phyloP scores from a whole-genome alignment of 1,140 invertebrate species.

The Drosophila burlai region DNA sequence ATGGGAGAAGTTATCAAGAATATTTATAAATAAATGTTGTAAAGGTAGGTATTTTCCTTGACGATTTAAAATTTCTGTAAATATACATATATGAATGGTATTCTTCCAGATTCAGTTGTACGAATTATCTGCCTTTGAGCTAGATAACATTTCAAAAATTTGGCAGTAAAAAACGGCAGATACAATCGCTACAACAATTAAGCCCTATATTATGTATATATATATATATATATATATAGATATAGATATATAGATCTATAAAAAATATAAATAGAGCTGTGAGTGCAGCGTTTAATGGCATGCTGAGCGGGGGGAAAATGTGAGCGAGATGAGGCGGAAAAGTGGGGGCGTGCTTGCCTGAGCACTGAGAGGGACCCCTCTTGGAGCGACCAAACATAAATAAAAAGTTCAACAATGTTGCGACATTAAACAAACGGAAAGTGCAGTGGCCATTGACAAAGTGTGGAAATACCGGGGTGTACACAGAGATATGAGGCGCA shows the following conservation, averaged over 20 bases:
- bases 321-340: slow-evolving; percentile 14
- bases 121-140: not conserved
- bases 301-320: not conserved
- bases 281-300: slow-evolving; percentile 39
- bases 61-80: not conserved
- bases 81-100: not conserved
- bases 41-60: not conserved
- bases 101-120: not conserved
- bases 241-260: not conserved
- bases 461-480: not conserved
- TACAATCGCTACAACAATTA: not conserved
- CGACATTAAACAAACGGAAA: slow-evolving; percentile 62
- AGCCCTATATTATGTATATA: slow-evolving; percentile 2
- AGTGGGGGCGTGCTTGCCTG: slow-evolving; percentile 23
- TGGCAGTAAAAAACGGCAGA: not conserved
- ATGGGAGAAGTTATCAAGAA: not conserved
- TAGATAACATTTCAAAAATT: not conserved
- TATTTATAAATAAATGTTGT: not conserved
- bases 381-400: slow-evolving; percentile 12
- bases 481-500: not conserved
- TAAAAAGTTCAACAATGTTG: slow-evolving; percentile 63
- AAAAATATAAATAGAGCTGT: slow-evolving; percentile 2
- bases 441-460: slow-evolving; percentile 44
- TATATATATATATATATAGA: too few species aligned
- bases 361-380: slow-evolving; percentile 23